Percentiles rank a stretch among this genome's conserved stretches.
phyloP scores from a whole-genome alignment of 2,888 invertebrate genomes.

The Melanophora roralis region DNA sequence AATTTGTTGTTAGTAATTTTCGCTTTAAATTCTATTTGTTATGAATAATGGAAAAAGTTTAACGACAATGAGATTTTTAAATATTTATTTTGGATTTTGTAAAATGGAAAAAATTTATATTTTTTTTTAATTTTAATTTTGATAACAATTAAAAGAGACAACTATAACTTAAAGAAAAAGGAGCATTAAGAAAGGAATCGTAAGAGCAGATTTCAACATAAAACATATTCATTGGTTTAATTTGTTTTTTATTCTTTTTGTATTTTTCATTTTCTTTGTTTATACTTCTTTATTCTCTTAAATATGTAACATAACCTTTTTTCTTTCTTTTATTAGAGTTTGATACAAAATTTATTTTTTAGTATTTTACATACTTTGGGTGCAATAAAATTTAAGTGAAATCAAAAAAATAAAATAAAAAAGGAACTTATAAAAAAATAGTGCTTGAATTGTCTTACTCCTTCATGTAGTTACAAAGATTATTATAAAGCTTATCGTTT shows the following conservation, averaged over 20 bases:
- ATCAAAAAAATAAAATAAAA: background rate
- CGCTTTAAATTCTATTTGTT: conserved; percentile 63
- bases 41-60: conserved; percentile 51
- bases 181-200: conserved; percentile 28
- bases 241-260: conserved; percentile 18
- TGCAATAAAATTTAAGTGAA: conserved; percentile 27
- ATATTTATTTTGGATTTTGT: conserved; percentile 55
- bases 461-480: too few relatives aligned
- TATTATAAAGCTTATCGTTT: too few relatives aligned
- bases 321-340: too few relatives aligned
- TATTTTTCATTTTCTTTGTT: conserved; percentile 10
- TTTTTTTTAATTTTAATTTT: conserved; percentile 29
- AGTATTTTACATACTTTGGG: conserved; percentile 23
- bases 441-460: too few relatives aligned
- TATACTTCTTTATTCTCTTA: conserved; percentile 31
- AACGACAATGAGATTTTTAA: conserved; percentile 68
- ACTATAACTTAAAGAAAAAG: conserved; percentile 30
- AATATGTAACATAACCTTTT: conserved; percentile 47
- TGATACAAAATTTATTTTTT: conserved; percentile 63
- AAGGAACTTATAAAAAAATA: background rate
- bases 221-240: conserved; percentile 20
- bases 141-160: conserved; percentile 55
- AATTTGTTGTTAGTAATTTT: background rate
- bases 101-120: conserved; percentile 62
- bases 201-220: conserved; percentile 48